Evolutionary conservation across 2,113 vertebrate species (phyloP).

Genomic region (Festucalex cinctus): DNA sequence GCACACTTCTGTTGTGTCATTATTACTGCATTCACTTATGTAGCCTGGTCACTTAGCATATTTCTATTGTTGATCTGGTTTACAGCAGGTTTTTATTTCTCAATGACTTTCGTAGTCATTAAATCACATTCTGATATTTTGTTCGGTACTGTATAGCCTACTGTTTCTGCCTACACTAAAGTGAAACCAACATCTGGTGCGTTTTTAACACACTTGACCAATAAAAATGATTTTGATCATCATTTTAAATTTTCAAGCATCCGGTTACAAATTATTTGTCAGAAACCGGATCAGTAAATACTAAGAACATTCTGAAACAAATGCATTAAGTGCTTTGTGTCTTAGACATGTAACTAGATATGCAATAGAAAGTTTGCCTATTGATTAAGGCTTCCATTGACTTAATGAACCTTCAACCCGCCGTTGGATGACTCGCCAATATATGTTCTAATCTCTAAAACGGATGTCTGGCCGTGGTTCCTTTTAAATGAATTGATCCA

Average conservation of each 20-base stretch:
- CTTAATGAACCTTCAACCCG: constrained; percentile 90
- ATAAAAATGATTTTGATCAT: neutral
- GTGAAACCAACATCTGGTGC: neutral
- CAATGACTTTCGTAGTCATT: neutral
- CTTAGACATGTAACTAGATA: constrained; percentile 36
- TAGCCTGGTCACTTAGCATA: no score
- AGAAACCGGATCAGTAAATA: constrained; percentile 18
- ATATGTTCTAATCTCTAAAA: constrained; percentile 84
- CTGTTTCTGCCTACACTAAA: neutral
- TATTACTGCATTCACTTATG: no score
- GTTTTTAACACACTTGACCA: neutral
- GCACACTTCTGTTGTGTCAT: no score
- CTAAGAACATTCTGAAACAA: constrained; percentile 20
- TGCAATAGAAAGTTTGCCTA: constrained; percentile 77
- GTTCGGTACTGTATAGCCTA: neutral
- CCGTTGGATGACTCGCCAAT: constrained; percentile 80
- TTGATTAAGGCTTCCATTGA: constrained; percentile 97
- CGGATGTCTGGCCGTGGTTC: constrained; percentile 79
- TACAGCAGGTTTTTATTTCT: neutral
- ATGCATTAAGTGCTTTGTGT: constrained; percentile 29
- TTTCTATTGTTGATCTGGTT: no score
- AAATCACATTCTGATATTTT: neutral
- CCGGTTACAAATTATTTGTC: constrained; percentile 19
- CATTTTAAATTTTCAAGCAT: constrained; percentile 5
- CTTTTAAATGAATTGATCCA: constrained; percentile 81